Evolutionary conservation across 2,888 invertebrate genomes (phyloP).

Genomic region (Physocephala rufipes): DNA sequence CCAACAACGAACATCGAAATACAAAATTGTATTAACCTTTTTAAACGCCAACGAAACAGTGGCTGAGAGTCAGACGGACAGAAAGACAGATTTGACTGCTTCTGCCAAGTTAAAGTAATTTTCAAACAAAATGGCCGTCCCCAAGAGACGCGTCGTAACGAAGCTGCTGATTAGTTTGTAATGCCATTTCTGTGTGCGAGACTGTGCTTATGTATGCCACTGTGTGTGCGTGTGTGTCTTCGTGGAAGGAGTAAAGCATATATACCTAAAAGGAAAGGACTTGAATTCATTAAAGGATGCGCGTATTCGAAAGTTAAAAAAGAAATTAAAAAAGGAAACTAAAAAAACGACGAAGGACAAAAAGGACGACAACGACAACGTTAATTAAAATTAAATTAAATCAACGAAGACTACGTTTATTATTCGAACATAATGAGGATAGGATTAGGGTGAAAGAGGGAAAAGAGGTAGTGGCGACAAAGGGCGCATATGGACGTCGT

Average conservation of each 20-base stretch:
- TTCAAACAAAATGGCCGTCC: conserved; percentile 30
- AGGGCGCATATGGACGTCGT: neutral
- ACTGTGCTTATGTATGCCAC: too few relatives aligned
- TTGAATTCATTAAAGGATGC: conserved; percentile 15
- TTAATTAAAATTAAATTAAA: conserved; percentile 40
- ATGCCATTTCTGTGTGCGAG: too few relatives aligned
- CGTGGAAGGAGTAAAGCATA: too few relatives aligned
- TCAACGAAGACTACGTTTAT: conserved; percentile 2
- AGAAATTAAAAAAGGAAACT: too few relatives aligned
- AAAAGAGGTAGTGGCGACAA: neutral
- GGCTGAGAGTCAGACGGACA: too few relatives aligned
- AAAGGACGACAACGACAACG: neutral
- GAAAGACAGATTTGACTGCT: neutral
- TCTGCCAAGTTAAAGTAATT: conserved; percentile 17
- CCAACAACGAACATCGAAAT: conserved; percentile 63
- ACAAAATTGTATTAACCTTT: conserved; percentile 51
- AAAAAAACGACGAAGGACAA: neutral
- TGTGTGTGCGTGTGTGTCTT: too few relatives aligned
- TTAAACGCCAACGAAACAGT: conserved; percentile 42
- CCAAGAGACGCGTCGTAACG: too few relatives aligned
- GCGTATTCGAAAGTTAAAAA: too few relatives aligned
- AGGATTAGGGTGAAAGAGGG: neutral
- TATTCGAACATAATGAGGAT: neutral
- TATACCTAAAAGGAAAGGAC: neutral
- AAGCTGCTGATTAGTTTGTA: too few relatives aligned